Percentiles rank a stretch among this genome's conserved stretches.
Conservation (phyloP, 2,888 invertebrate genomes). For the Luperina nickerlii region DNA sequence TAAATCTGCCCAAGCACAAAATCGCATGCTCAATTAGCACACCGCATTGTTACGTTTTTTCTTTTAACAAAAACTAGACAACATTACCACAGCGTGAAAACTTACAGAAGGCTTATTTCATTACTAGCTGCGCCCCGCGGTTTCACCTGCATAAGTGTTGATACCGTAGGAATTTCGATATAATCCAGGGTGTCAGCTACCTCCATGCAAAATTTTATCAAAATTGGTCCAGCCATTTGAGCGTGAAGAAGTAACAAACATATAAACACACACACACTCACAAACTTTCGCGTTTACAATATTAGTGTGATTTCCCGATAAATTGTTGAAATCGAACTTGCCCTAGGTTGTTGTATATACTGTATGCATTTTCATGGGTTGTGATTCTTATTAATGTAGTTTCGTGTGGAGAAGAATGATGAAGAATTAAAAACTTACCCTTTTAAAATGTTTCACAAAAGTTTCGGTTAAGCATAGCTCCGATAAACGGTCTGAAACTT, state of each 20-base stretch:
- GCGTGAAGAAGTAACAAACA: too few species aligned
- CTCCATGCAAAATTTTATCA: too few species aligned
- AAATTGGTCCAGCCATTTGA: too few species aligned
- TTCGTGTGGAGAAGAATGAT: neutral
- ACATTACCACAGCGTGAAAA: neutral
- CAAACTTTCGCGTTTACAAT: too few species aligned
- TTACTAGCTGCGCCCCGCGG: too few species aligned
- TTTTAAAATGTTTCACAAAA: neutral
- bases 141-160: too few species aligned
- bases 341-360: neutral
- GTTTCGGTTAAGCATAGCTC: neutral
- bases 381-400: neutral
- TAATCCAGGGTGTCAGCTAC: too few species aligned
- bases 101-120: slow-evolving; percentile 2
- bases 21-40: slow-evolving; percentile 70
- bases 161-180: too few species aligned
- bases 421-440: neutral
- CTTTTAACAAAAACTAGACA: slow-evolving; percentile 71
- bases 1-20: slow-evolving; percentile 79
- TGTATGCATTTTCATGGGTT: neutral
- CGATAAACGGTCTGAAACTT: neutral
- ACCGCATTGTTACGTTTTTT: slow-evolving; percentile 77
- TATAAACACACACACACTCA: too few species aligned
- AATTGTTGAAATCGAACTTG: neutral
- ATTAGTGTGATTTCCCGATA: too few species aligned